Evolutionary conservation across 2,113 vertebrate species (phyloP).

Genomic region (Mystacornis crossleyi): DNA sequence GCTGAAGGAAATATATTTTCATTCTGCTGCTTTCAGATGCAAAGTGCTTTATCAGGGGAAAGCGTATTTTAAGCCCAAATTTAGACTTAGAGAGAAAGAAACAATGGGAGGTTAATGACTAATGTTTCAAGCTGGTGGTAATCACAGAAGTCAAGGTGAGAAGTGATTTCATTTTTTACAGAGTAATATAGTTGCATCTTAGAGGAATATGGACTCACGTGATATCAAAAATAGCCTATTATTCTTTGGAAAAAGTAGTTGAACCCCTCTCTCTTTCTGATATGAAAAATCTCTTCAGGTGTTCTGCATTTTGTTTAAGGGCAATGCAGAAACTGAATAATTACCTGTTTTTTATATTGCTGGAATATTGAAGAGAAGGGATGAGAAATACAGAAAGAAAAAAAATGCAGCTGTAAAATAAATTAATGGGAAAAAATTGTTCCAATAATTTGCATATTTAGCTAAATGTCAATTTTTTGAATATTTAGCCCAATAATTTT

Average conservation of each 20-base stretch:
- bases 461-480: not conserved
- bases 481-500: not conserved
- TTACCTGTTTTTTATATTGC: not conserved
- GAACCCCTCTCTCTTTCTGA: not conserved
- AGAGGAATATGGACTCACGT: not conserved
- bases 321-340: not conserved
- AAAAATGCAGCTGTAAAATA: not conserved
- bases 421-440: not conserved
- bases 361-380: not conserved
- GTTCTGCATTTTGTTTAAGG: not conserved
- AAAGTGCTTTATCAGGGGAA: not conserved
- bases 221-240: not conserved
- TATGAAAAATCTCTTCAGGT: not conserved
- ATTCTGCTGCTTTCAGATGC: not conserved
- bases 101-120: not conserved
- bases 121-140: not conserved
- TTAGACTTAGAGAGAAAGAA: not conserved
- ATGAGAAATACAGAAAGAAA: not conserved
- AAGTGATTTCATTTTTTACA: not conserved
- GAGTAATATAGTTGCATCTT: not conserved
- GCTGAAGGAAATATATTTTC: not conserved
- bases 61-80: not conserved
- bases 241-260: not conserved
- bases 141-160: not conserved
- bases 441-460: not conserved